Evolutionary conservation across 2,888 invertebrate species (phyloP).

Genomic region (Cactoblastis cactorum): DNA sequence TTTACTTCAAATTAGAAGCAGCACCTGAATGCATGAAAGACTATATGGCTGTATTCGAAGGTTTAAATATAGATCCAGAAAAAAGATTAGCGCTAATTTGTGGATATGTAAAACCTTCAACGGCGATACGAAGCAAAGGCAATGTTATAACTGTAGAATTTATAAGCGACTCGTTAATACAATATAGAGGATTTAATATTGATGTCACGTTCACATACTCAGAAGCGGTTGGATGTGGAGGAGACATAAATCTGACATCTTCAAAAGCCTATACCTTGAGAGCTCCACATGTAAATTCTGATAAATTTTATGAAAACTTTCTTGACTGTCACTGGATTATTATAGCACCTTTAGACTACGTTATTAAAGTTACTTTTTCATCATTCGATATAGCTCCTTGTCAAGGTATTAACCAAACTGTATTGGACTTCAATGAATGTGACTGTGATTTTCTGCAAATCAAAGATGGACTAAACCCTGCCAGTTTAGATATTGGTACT

Average conservation of each 20-base stretch:
- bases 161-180: conserved; percentile 56
- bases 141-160: conserved; percentile 79
- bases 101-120: conserved; percentile 80
- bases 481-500: conserved; percentile 81
- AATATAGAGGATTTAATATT: conserved; percentile 79
- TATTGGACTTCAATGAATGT: conserved; percentile 71
- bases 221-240: conserved; percentile 83
- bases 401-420: conserved; percentile 54
- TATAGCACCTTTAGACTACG: conserved; percentile 77
- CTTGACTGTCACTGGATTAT: conserved; percentile 89
- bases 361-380: conserved; percentile 80
- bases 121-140: conserved; percentile 79
- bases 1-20: conserved; percentile 77
- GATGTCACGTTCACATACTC: conserved; percentile 79
- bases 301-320: conserved; percentile 78
- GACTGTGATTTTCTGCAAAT: conserved; percentile 86
- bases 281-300: conserved; percentile 48
- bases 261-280: conserved; percentile 56
- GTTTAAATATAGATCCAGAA: conserved; percentile 36
- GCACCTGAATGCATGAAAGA: conserved; percentile 77
- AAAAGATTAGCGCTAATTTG: conserved; percentile 81
- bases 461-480: conserved; percentile 84
- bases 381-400: conserved; percentile 76
- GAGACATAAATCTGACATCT: conserved; percentile 77
- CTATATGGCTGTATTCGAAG: conserved; percentile 80